Percentiles rank a stretch among this genome's conserved stretches.
phyloP scores from a whole-genome alignment of 2,797 vertebrate species.

The Neopelma chrysocephalum region DNA sequence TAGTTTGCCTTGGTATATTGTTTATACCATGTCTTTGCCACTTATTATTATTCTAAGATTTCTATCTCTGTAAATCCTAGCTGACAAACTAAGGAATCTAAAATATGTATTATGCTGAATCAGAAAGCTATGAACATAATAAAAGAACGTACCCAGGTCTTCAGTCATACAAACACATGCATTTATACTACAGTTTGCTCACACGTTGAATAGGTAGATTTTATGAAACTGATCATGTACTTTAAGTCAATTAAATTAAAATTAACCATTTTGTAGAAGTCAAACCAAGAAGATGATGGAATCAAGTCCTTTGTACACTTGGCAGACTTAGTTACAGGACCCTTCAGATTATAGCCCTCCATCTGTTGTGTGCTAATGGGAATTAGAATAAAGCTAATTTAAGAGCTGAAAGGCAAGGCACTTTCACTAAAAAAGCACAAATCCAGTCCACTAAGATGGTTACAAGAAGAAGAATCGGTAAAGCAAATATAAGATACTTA shows the following conservation, averaged over 20 bases:
- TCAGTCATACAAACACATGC: background rate
- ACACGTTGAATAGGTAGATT: background rate
- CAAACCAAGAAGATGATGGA: background rate
- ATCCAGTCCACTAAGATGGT: background rate
- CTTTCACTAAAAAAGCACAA: constrained; percentile 62
- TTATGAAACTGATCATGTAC: background rate
- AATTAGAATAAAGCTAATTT: constrained; percentile 58
- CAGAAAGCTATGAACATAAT: background rate
- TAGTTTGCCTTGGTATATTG: background rate
- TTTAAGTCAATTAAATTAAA: background rate
- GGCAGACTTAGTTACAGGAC: background rate
- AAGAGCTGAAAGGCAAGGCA: constrained; percentile 36
- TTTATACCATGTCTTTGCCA: background rate
- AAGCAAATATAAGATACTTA: constrained; percentile 54
- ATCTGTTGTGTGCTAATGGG: constrained; percentile 27
- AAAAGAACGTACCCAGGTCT: background rate
- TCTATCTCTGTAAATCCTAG: background rate
- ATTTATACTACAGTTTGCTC: background rate
- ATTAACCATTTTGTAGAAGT: background rate
- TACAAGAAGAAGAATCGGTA: background rate
- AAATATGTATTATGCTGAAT: background rate
- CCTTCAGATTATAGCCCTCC: constrained; percentile 26
- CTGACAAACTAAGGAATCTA: background rate
- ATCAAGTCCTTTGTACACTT: background rate
- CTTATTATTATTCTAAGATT: background rate